These are phyloP conservation scores for Diarsia mendica DNA, from an alignment of 2,888 invertebrate genomes.

Conservation along the genomic window DNA sequence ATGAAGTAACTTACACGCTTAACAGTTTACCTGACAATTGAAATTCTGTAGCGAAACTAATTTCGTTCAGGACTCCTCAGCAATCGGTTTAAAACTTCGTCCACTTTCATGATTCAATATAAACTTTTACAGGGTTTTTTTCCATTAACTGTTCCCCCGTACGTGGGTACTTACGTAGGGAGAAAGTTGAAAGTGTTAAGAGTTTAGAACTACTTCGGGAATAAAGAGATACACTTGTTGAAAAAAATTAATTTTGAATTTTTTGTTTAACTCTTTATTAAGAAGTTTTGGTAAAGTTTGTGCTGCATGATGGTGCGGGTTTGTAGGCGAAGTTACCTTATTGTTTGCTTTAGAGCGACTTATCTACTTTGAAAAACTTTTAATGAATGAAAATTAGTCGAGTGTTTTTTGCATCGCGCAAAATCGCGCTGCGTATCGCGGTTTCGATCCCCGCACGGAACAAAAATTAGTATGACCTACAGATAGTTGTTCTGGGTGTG, in stretches of 20 bases:
- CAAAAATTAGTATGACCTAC: no score
- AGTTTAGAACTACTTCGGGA: conserved; percentile 44
- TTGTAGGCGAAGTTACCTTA: background rate
- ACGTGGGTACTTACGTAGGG: conserved; percentile 55
- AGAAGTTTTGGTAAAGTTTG: background rate
- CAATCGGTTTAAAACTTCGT: conserved; percentile 62
- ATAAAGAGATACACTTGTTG: conserved; percentile 31
- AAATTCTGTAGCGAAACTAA: conserved; percentile 64
- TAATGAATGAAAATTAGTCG: background rate
- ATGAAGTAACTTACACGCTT: conserved; percentile 51
- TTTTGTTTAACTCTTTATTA: conserved; percentile 14
- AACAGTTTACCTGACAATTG: conserved; percentile 65
- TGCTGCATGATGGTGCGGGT: background rate
- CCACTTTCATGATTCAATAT: conserved; percentile 64
- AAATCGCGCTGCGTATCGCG: no score
- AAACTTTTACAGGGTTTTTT: conserved; percentile 58
- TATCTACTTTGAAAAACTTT: background rate
- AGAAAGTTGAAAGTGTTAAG: conserved; percentile 52
- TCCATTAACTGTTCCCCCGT: conserved; percentile 41
- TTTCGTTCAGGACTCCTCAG: conserved; percentile 56
- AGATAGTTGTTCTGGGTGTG: no score
- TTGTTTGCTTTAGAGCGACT: background rate
- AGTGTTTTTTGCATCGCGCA: background rate
- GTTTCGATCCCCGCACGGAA: no score
- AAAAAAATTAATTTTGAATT: conserved; percentile 48